Base-by-base conservation (phyloP, 1,140 invertebrate species). In the Contarinia nasturtii region DNA sequence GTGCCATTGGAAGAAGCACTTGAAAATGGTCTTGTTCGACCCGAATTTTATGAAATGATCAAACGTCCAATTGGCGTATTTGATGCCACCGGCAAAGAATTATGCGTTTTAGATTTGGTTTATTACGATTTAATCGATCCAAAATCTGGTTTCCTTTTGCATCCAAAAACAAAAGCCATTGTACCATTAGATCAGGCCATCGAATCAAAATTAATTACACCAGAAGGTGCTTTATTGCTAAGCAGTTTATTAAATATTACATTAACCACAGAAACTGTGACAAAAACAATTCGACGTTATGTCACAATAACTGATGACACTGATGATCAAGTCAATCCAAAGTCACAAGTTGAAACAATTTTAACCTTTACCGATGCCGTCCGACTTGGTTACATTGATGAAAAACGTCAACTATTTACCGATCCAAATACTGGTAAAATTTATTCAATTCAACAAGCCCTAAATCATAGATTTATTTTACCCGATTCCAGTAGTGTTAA, bases 181-280 rank as follows among this genome's bases (percentile, higher is more conserved):
- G 70, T 95, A 54, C 80, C 84, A 53, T 74, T 92, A 43, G 80
- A 88, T 55, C 79, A 86, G 58, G 88, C 88, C 33, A 81, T 95
- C 45, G 77, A 84, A 59, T 73, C 79, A 36, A 80, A 82, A 57
- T 69, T 90, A 45, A 86, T 93, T 12, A 82, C 86, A 8, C 75
- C 80, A 2, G 82, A 91, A 62, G 87, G 89, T 45, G 86, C 86
- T 40, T 77, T 83, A 48, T 68, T 88, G 47, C 66, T 92, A 38
- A 82, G 85, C 60, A 82, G 82, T 56, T 64, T 91, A 45, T 63
- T 90, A 43, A 84, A 85, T 60, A 81, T 93, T 48, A 85, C 83
- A 12, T 72, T 90, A 10, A 87, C 84, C 2, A 80, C 83, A 4
- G 82, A 86, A 54, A 86, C 83, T 1, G 79, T 88, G 5, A 86